These are phyloP conservation scores for Formica exsecta DNA, from an alignment of 1,140 invertebrate genomes.

Conservation along the genomic window DNA sequence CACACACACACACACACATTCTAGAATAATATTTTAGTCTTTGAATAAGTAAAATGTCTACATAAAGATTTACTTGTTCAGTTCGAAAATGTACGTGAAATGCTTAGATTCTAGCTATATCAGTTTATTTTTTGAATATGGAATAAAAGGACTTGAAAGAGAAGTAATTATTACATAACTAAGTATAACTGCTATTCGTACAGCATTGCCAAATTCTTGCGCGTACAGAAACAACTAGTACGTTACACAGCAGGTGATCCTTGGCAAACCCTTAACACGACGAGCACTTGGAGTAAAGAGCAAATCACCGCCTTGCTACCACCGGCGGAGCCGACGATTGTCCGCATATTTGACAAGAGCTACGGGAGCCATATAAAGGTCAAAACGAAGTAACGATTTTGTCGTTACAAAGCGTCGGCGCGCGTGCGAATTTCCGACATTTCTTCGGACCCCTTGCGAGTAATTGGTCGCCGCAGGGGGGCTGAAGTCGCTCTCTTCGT, in stretches of 20 bases:
- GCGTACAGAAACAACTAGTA: neutral
- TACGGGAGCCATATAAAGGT: slow-evolving; percentile 58
- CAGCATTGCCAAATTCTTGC: neutral
- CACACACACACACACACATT: neutral
- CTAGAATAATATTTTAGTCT: neutral
- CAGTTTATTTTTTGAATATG: neutral
- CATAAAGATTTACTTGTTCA: neutral
- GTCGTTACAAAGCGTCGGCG: slow-evolving; percentile 54
- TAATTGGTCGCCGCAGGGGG: slow-evolving; percentile 75
- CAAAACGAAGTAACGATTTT: slow-evolving; percentile 73
- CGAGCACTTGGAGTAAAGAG: slow-evolving; percentile 53
- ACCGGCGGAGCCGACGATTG: slow-evolving; percentile 65
- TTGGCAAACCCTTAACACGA: neutral
- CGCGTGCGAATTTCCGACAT: slow-evolving; percentile 54
- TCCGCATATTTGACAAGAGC: slow-evolving; percentile 54
- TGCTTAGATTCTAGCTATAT: neutral
- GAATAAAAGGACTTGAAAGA: neutral
- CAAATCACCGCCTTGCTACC: slow-evolving; percentile 60
- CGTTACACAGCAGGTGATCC: slow-evolving; percentile 4
- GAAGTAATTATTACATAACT: neutral
- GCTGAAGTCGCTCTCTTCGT: slow-evolving; percentile 69
- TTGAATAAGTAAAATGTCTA: neutral
- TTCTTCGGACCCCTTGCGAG: slow-evolving; percentile 56
- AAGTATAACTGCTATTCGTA: neutral
- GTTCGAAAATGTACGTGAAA: neutral